Evolutionary conservation across 2,797 vertebrate genomes (phyloP), one percentile per base, ranked within the genome.

Genomic region (Discoglossus pictus): DNA sequence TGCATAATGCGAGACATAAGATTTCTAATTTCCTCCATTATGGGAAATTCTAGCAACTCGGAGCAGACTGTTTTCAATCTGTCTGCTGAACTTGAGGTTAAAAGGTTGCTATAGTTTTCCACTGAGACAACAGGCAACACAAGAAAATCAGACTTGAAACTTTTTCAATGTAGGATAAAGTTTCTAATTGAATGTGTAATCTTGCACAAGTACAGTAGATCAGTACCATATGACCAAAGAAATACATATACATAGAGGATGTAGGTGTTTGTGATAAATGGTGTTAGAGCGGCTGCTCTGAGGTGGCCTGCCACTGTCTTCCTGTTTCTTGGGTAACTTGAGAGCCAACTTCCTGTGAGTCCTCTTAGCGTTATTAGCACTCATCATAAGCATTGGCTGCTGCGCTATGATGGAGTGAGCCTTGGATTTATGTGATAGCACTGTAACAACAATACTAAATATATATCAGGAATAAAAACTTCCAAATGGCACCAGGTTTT

Each of bases 271-370:
- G 70, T 84, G 80, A 80, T 79, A 81, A 83, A 84, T 78, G 65
- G 70, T 27, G 24, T 20, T 76, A 76, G 79, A 68, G 74, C 81
- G 74, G 66, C 44, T 51, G 74, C 79, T 75, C 79, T 87, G 80
- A 84, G 85, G 84, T 90, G 87, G 84, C 84, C 80, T 78, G 73
- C 76, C 7, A 0, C 73, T 88, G 79, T 91, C 88, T 90, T 83
- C 73, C 77, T 82, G 74, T 83, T 88, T 82, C 78, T 77, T 76
- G 38, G 1, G 85, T 88, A 91, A 91, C 78, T 79, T 27, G 76
- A 90, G 84, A 88, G 80, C 77, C 80, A 77, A 80, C 80, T 92
- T 91, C 83, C 86, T 86, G 80, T 81, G 80, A 85, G 80, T 72
- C 76, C 81, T 88, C 84, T 86, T 84, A 80, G 77, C 17, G 1